A percentile compares a stretch with the other conserved stretches of the same genome.
phyloP scores from a whole-genome alignment of 2,113 vertebrate genomes.

The Aphelocoma coerulescens region DNA sequence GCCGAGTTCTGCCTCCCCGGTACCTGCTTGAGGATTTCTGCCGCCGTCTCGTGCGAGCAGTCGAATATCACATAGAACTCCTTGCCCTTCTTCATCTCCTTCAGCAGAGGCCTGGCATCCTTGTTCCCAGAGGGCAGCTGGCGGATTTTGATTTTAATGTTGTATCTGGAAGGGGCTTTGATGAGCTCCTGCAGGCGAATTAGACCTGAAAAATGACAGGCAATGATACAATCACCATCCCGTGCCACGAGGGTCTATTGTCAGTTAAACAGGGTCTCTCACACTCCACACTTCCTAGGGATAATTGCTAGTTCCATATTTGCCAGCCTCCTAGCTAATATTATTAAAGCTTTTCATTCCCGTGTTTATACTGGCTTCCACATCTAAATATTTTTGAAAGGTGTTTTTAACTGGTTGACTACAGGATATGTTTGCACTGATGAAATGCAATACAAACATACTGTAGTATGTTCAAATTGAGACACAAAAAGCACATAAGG shows the following conservation, averaged over 20 bases:
- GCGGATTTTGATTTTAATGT: conserved; percentile 97
- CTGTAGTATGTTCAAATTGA: neutral
- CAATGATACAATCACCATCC: neutral
- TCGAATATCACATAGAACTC: conserved; percentile 98
- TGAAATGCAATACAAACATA: neutral
- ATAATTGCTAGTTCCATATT: neutral
- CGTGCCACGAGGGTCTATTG: neutral
- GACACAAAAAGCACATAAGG: neutral
- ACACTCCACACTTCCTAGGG: neutral
- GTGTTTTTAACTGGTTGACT: neutral
- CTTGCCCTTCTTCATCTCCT: conserved; percentile 97
- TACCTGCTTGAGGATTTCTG: conserved; percentile 95
- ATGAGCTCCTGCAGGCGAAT: conserved; percentile 98
- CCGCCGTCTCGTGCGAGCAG: conserved; percentile 89
- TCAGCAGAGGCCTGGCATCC: conserved; percentile 91
- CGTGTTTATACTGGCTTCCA: neutral
- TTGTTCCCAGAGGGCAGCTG: conserved; percentile 91
- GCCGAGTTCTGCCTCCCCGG: neutral
- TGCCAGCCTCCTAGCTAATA: neutral
- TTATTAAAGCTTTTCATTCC: neutral
- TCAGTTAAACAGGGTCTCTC: neutral
- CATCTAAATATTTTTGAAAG: neutral
- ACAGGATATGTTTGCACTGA: neutral
- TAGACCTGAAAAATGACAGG: conserved; percentile 79
- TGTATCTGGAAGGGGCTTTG: conserved; percentile 97